Conservation (phyloP, 2,113 vertebrate genomes). For the Eleginops maclovinus region DNA sequence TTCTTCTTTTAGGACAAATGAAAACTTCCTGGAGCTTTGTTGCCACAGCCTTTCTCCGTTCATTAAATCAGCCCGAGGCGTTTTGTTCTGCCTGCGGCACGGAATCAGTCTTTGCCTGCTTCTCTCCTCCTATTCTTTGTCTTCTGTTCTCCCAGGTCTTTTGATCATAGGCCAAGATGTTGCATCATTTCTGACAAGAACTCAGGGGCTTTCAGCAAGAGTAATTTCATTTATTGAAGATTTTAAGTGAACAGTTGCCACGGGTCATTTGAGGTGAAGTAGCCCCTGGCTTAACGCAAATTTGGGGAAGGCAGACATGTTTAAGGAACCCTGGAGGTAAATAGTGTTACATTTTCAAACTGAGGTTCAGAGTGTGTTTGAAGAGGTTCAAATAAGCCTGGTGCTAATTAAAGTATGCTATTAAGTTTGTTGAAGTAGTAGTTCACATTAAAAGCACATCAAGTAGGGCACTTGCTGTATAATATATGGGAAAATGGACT, state of each 20-base stretch:
- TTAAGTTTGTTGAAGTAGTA: conserved; percentile 29
- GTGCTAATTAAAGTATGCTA: conserved; percentile 37
- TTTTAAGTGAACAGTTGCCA: conserved; percentile 29
- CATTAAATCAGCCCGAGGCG: conserved; percentile 72
- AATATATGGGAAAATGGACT: conserved; percentile 52
- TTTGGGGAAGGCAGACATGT: conserved; percentile 16
- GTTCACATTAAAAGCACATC: conserved; percentile 47
- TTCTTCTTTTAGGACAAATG: conserved; percentile 65
- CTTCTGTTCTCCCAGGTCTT: conserved; percentile 40
- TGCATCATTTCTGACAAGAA: conserved; percentile 58
- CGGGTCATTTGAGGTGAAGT: conserved; percentile 39
- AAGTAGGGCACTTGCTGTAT: conserved; percentile 23
- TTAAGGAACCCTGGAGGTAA: conserved; percentile 17
- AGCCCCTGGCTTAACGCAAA: conserved; percentile 29
- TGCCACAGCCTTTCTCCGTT: conserved; percentile 63
- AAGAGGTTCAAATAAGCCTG: conserved; percentile 25
- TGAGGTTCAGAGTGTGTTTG: conserved; percentile 11
- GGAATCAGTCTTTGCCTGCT: conserved; percentile 52
- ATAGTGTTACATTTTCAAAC: background rate
- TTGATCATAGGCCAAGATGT: conserved; percentile 62
- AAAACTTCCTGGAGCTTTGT: conserved; percentile 71
- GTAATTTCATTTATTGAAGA: conserved; percentile 36
- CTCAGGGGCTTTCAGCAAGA: conserved; percentile 38
- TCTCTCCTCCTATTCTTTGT: conserved; percentile 48
- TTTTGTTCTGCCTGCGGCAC: conserved; percentile 71